Evolutionary conservation across 2,113 vertebrate genomes (phyloP).

Genomic region (Microcebus lehilahytsara): DNA sequence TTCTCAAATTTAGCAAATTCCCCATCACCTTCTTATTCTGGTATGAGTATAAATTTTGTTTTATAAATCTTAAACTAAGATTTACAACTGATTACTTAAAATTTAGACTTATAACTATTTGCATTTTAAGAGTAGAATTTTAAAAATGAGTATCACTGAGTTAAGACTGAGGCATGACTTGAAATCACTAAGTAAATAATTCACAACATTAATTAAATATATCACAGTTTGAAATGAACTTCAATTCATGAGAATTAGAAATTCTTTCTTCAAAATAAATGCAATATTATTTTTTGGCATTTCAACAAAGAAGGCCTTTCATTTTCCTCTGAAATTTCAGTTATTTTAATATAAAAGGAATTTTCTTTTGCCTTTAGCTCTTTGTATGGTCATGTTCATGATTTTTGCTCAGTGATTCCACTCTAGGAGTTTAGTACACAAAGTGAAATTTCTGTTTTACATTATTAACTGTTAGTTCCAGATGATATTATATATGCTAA

Average conservation of each 20-base stretch:
- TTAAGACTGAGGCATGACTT: neutral
- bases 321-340: neutral
- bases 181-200: neutral
- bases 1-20: neutral
- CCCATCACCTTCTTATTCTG: neutral
- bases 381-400: accelerated
- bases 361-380: neutral
- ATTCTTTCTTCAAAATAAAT: neutral
- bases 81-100: neutral
- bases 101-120: neutral
- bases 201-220: neutral
- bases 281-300: neutral
- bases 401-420: neutral
- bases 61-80: neutral
- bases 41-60: neutral
- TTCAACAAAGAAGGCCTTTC: neutral
- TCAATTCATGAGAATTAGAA: neutral
- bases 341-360: neutral
- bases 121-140: neutral
- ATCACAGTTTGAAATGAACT: neutral
- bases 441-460: neutral
- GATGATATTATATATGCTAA: neutral
- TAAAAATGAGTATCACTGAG: neutral
- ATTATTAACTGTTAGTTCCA: neutral
- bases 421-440: neutral